phyloP scores from a whole-genome alignment of 92 coral and sea anemone genomes.

The Paramuricea clavata region DNA sequence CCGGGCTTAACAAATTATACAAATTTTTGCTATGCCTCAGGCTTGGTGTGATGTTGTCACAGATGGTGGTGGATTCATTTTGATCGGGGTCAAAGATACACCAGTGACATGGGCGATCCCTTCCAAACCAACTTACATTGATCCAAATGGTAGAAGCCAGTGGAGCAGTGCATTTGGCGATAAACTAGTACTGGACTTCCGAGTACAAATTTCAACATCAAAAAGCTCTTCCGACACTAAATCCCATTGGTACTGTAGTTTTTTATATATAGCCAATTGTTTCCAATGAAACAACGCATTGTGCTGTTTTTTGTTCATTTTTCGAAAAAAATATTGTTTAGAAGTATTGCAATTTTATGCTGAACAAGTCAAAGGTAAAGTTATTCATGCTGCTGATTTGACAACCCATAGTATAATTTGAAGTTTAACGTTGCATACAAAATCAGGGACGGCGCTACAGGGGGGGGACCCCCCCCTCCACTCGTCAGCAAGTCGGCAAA shows the following conservation, averaged over 20 bases:
- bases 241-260: slow-evolving; percentile 5
- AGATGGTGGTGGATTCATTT: background rate
- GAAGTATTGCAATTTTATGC: no score
- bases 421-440: no score
- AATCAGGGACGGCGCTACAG: no score
- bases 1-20: background rate
- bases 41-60: background rate
- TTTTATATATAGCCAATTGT: no score
- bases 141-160: background rate
- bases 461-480: no score
- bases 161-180: background rate
- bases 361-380: no score
- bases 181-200: background rate
- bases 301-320: no score
- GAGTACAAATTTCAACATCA: background rate
- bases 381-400: no score
- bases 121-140: background rate
- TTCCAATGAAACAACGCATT: no score
- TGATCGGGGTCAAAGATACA: background rate
- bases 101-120: background rate
- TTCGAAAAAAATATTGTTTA: no score
- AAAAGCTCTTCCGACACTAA: background rate
- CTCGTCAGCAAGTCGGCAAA: no score
- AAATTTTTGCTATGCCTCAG: background rate
- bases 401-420: no score